These are phyloP conservation scores for Callaeas wilsoni DNA, from an alignment of 2,113 vertebrate genomes.

Conservation along the genomic window DNA sequence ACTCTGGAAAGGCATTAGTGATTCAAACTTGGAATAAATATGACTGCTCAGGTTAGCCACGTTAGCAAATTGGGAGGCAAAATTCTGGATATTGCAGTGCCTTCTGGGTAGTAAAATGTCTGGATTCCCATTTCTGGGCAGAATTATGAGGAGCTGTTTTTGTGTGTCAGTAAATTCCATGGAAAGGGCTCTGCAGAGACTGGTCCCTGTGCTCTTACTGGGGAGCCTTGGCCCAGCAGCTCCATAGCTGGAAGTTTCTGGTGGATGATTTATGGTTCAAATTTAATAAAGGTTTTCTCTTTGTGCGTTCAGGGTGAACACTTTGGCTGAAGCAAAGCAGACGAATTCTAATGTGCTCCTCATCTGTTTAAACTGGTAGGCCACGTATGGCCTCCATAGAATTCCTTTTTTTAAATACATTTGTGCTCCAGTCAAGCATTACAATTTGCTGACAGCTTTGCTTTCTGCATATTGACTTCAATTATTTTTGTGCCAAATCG, in stretches of 20 bases:
- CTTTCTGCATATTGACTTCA: conserved; percentile 29
- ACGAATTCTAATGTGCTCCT: neutral
- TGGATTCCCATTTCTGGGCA: neutral
- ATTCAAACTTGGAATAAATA: neutral
- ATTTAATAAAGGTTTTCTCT: neutral
- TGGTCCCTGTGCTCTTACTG: neutral
- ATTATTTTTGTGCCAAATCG: conserved; percentile 7
- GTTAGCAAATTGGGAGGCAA: neutral
- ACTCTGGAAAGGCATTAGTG: accelerated
- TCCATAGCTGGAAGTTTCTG: neutral
- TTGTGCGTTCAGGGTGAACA: neutral
- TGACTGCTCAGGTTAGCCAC: neutral
- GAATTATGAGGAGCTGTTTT: accelerated
- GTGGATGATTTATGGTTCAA: neutral
- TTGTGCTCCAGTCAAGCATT: neutral
- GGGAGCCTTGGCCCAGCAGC: neutral
- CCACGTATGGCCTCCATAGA: neutral
- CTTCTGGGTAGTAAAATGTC: neutral
- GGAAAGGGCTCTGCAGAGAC: neutral
- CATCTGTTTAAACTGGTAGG: neutral
- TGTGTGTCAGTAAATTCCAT: accelerated
- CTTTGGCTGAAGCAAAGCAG: neutral
- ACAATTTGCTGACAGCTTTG: conserved; percentile 7
- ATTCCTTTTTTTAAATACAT: neutral
- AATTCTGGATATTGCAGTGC: neutral